Conservation (phyloP, 2,113 vertebrate species). For the Pedionomus torquatus region DNA sequence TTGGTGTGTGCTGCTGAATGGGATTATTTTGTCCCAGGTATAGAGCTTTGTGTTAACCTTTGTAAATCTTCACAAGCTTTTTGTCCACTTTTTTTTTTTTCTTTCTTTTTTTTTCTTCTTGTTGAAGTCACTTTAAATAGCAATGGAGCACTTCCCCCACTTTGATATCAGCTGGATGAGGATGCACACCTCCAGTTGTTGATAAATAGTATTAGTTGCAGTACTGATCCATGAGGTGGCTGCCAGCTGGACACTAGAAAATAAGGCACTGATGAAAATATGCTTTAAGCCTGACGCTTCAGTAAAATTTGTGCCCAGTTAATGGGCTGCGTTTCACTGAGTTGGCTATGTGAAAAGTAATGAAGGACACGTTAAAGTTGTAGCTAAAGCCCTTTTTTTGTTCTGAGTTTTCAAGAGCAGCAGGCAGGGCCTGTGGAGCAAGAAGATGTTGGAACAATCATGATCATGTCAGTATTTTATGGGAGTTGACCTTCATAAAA, state of each 20-base stretch:
- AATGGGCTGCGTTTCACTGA: neutral
- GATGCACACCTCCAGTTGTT: neutral
- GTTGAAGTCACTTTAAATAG: neutral
- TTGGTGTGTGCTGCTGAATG: neutral
- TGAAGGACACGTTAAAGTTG: neutral
- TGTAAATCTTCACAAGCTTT: neutral
- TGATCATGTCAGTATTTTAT: neutral
- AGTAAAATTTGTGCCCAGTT: neutral
- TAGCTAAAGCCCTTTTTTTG: neutral
- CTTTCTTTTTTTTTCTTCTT: neutral
- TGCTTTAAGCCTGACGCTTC: neutral
- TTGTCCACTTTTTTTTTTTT: rapidly evolving
- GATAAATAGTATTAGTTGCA: neutral
- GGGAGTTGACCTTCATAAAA: neutral
- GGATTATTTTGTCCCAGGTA: neutral
- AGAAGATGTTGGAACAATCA: neutral
- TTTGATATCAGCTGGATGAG: neutral
- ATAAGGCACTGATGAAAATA: neutral
- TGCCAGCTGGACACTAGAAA: neutral
- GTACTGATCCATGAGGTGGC: neutral
- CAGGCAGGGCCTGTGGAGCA: neutral
- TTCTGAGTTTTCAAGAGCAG: neutral
- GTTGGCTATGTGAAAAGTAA: neutral
- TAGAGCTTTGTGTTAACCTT: neutral
- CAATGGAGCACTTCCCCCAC: neutral